Base-by-base conservation (phyloP, 2,888 invertebrate genomes). In the Ophion obscuratus region DNA sequence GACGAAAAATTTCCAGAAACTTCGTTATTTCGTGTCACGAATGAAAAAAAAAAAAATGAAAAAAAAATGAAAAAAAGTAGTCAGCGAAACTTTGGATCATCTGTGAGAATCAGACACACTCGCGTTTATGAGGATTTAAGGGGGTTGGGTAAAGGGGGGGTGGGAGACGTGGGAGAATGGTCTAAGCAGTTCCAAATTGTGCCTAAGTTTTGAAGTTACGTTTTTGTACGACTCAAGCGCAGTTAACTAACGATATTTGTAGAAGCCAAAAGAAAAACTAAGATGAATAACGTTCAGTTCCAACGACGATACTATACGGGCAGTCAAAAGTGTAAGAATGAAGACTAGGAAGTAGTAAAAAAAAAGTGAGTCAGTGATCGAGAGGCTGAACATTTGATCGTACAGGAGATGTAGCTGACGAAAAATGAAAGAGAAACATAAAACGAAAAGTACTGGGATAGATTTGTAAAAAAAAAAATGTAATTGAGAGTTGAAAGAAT, bases 141-240 rank as follows among this genome's bases (percentile, higher is more conserved):
- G 62, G 75, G 80, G 61, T 71, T 67, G 81, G 78, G 83, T 40
- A 57, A 57, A 31, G 40, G 59, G 59, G 57, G 10, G 84, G 17
- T 20, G 77, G 81, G 79, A 80, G 80, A 81, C 85, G 87, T 82
- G 85, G 85, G 86, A 84, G 85, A 88, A 89, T 88, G 92, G 93
- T 92, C 93, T 93, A 94, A 92, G 90, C 92, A 93, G 92, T 93
- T 94, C 93, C 93, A 92, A 93, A 93, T 94, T 93, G 94, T 94
- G 93, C 93, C 93, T 93, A 94, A 94, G 93, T 93, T 94, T 92
- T 90, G 91, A 92, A 90, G 89, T 92, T 93, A 92, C 90, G 90
- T 93, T 93, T 90, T 92, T 92, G 91, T 85, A 88, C 90, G 87
- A 90, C 89, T 90, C 90, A 89, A 90, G 87, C 89, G 85, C 87